Conservation (phyloP, 1,140 invertebrate genomes). For the Ostrea edulis region DNA sequence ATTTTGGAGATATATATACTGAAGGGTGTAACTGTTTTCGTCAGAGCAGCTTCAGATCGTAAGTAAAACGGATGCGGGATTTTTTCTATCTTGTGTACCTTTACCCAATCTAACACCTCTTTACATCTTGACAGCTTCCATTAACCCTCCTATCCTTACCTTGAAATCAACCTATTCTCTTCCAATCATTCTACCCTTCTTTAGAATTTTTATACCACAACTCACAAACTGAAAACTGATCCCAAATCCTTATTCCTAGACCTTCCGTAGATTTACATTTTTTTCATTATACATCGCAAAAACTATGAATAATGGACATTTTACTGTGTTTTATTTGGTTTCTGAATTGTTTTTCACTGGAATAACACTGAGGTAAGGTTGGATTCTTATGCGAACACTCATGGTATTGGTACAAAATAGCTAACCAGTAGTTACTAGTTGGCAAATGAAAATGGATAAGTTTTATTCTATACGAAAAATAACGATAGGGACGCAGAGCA, state of each 20-base stretch:
- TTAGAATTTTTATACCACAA: not conserved
- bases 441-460: too few relatives aligned
- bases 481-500: too few relatives aligned
- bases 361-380: not conserved
- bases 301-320: not conserved
- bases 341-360: not conserved
- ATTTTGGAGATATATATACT: not conserved
- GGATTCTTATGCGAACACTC: not conserved
- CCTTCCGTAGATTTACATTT: constrained; percentile 2
- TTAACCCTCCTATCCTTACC: not conserved
- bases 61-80: constrained; percentile 24
- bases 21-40: not conserved
- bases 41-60: constrained; percentile 36
- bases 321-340: not conserved
- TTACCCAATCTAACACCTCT: constrained; percentile 16
- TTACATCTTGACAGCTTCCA: not conserved
- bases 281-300: not conserved
- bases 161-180: not conserved
- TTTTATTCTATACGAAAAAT: too few relatives aligned
- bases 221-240: not conserved
- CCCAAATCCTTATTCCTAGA: not conserved
- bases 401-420: too few relatives aligned
- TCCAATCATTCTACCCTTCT: not conserved
- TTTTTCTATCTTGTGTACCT: constrained; percentile 25
- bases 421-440: too few relatives aligned